Evolutionary conservation across 2,888 invertebrate genomes (phyloP).

Genomic region (Polyploca ridens): DNA sequence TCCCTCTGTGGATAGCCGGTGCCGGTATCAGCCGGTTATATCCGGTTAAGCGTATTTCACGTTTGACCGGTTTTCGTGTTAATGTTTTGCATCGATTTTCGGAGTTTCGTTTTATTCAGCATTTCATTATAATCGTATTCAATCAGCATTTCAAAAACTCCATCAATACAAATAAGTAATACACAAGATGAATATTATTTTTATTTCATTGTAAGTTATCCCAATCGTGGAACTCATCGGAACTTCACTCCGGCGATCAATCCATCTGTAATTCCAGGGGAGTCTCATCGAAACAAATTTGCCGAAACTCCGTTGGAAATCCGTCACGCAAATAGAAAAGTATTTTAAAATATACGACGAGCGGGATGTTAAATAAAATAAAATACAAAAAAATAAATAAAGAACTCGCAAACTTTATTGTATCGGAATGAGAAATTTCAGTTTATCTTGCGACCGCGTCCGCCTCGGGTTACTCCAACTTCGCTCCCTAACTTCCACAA

Average conservation of each 20-base stretch:
- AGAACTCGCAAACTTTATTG: conserved; percentile 61
- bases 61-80: conserved; percentile 46
- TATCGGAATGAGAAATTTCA: conserved; percentile 60
- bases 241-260: conserved; percentile 58
- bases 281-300: conserved; percentile 56
- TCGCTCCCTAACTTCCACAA: conserved; percentile 49
- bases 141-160: not conserved
- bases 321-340: conserved; percentile 64
- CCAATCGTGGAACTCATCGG: conserved; percentile 57
- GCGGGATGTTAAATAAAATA: conserved; percentile 10
- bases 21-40: conserved; percentile 49
- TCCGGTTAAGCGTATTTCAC: conserved; percentile 53
- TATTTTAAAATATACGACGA: conserved; percentile 67
- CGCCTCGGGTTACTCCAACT: conserved; percentile 34
- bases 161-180: not conserved
- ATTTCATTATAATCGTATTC: not conserved
- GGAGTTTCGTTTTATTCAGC: not conserved
- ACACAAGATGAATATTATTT: conserved; percentile 20
- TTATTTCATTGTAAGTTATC: conserved; percentile 42
- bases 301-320: conserved; percentile 53
- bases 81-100: conserved; percentile 40
- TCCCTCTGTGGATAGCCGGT: conserved; percentile 53
- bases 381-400: conserved; percentile 51
- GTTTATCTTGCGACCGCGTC: conserved; percentile 62
- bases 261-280: conserved; percentile 51